Percentiles rank a stretch among this genome's conserved stretches.
phyloP scores from a whole-genome alignment of 2,888 invertebrate species.

The Scaptomyza caliginosa region DNA sequence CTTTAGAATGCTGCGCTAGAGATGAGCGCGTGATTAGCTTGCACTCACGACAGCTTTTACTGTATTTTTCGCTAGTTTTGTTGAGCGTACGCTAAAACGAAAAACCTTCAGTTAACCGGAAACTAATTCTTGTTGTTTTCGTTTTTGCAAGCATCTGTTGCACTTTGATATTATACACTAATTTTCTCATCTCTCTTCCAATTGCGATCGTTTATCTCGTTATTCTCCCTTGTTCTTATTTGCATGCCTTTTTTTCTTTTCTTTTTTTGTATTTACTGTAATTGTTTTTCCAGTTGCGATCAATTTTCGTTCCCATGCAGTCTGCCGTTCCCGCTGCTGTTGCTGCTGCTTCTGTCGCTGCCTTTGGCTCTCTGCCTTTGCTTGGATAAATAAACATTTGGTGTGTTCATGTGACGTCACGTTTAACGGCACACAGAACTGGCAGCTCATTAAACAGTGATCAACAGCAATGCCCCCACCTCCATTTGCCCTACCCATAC shows the following conservation, averaged over 20 bases:
- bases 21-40: background rate
- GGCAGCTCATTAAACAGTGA: background rate
- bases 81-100: background rate
- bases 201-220: background rate
- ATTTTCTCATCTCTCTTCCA: background rate
- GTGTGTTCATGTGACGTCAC: slow-evolving; percentile 42
- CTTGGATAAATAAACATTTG: slow-evolving; percentile 16
- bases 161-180: background rate
- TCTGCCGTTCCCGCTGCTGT: background rate
- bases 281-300: slow-evolving; percentile 2
- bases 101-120: background rate
- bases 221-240: background rate
- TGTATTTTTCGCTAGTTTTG: background rate
- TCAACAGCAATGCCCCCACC: background rate
- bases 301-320: slow-evolving; percentile 15
- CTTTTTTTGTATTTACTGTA: too few relatives aligned
- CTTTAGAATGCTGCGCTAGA: slow-evolving; percentile 9
- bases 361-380: background rate
- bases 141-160: background rate
- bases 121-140: background rate
- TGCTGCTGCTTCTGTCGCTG: background rate
- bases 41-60: background rate
- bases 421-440: background rate
- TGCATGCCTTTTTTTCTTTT: background rate
- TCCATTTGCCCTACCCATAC: too few relatives aligned